These are phyloP conservation scores for Danio aesculapii DNA, from an alignment of 2,797 vertebrate genomes.

Conservation along the genomic window DNA sequence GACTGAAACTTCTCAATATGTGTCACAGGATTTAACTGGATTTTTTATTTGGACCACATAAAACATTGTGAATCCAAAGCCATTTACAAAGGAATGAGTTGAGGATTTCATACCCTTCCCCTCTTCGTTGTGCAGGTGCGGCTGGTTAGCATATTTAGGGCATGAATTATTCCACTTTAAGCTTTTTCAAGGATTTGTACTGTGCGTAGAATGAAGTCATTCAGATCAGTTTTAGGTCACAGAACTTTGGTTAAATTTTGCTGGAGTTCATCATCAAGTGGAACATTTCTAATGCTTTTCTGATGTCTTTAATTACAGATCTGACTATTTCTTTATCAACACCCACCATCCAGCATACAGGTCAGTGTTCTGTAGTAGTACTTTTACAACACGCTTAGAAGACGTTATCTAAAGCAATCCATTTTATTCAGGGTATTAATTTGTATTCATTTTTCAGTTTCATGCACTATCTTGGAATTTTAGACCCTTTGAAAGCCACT, in stretches of 20 bases:
- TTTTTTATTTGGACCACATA: conserved; percentile 30
- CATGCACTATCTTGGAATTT: neutral
- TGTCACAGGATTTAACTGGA: neutral
- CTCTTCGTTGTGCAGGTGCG: conserved; percentile 27
- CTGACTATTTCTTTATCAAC: neutral
- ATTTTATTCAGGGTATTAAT: neutral
- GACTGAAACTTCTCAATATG: neutral
- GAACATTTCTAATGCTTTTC: conserved; percentile 13
- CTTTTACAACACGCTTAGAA: neutral
- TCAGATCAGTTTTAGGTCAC: conserved; percentile 12
- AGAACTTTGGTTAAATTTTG: conserved; percentile 23
- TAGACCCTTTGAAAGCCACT: too few relatives aligned
- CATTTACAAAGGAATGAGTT: conserved; percentile 27
- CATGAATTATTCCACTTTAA: conserved; percentile 16
- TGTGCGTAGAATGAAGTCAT: conserved; percentile 3
- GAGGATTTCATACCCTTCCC: conserved; percentile 4
- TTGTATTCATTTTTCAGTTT: neutral
- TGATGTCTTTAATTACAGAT: conserved; percentile 16
- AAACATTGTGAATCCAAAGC: conserved; percentile 2
- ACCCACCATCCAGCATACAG: neutral
- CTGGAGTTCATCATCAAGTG: conserved; percentile 7
- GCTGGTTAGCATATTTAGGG: conserved; percentile 18
- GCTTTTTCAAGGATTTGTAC: conserved; percentile 23
- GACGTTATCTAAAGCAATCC: neutral
- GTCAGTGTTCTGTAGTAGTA: neutral